Base-by-base conservation (phyloP, 2,113 vertebrate genomes). In the Ophthalmolycus amberensis region DNA sequence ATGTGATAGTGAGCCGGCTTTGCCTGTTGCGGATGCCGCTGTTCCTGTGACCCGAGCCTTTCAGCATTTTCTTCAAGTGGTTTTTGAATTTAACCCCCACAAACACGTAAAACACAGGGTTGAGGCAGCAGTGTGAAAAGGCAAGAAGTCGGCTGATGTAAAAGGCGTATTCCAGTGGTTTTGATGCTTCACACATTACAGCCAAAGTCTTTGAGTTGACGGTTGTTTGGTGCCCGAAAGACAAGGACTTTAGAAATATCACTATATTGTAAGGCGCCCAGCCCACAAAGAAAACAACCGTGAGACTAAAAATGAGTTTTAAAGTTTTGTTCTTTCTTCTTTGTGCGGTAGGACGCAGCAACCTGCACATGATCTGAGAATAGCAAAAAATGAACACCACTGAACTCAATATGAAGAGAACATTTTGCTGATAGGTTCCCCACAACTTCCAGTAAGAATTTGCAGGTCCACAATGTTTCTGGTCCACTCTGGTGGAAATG, bases 81-180 rank as follows among this genome's bases (percentile, higher is more conserved):
- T 85, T 96, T 89, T 96, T 97, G 90, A 97, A 99, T 90, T 99
- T 99, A 72, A 97, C 90, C 5, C 98, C 97, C 0, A 97, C 94
- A 16, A 99, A 96, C 16, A 97, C 97, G 0, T 98, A 99, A 87
- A 99, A 97, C 71, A 99, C 93, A 0, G 98, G 98, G 83, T 99
- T 99, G 25, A 99, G 94, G 89, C 96, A 98, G 88, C 97, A 99
- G 83, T 99, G 98, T 1, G 94, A 97, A 87, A 96, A 98, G 27
- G 97, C 97, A 12, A 98, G 48, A 34, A 96, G 80, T 5, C 95
- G 94, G 79, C 94, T 94, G 77, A 98, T 52, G 42, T 94, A 80
- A 69, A 96, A 83, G 8, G 93, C 94, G 0, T 95, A 94, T 1
- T 69, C 85, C 20, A 95, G 15, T 0, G 22, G 65, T n/a, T 83